Evolutionary conservation across 1,140 invertebrate species (phyloP).

Genomic region (Cephus cinctus): DNA sequence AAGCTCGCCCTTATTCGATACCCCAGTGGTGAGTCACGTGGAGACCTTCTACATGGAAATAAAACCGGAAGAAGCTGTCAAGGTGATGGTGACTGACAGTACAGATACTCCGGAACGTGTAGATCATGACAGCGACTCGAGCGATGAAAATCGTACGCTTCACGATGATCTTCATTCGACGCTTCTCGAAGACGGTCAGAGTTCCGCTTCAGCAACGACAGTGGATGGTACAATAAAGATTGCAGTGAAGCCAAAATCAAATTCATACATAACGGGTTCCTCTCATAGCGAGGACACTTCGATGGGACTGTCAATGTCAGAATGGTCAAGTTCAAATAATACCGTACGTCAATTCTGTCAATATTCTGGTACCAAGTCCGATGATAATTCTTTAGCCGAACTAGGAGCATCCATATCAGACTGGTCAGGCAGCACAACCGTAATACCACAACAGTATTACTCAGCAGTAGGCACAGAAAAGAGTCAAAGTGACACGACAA

Average conservation of each 20-base stretch:
- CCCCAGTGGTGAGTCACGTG: constrained; percentile 72
- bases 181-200: constrained; percentile 48
- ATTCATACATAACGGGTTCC: constrained; percentile 65
- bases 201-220: constrained; percentile 58
- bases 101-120: constrained; percentile 45
- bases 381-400: constrained; percentile 60
- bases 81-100: constrained; percentile 65
- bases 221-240: constrained; percentile 77
- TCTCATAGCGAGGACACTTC: constrained; percentile 83
- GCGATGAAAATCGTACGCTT: constrained; percentile 58
- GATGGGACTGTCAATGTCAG: constrained; percentile 77
- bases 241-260: constrained; percentile 70
- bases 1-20: constrained; percentile 66
- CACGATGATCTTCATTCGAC: constrained; percentile 52
- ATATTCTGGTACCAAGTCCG: constrained; percentile 60
- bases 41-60: constrained; percentile 80
- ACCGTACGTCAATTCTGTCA: constrained; percentile 74
- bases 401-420: constrained; percentile 61
- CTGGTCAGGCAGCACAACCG: constrained; percentile 59
- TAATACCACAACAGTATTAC: constrained; percentile 50
- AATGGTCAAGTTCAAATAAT: constrained; percentile 81
- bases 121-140: constrained; percentile 50
- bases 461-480: constrained; percentile 38
- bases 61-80: constrained; percentile 69
- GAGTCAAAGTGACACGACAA: constrained; percentile 50